phyloP scores from a whole-genome alignment of 2,797 vertebrate species.

The Parambassis ranga region DNA sequence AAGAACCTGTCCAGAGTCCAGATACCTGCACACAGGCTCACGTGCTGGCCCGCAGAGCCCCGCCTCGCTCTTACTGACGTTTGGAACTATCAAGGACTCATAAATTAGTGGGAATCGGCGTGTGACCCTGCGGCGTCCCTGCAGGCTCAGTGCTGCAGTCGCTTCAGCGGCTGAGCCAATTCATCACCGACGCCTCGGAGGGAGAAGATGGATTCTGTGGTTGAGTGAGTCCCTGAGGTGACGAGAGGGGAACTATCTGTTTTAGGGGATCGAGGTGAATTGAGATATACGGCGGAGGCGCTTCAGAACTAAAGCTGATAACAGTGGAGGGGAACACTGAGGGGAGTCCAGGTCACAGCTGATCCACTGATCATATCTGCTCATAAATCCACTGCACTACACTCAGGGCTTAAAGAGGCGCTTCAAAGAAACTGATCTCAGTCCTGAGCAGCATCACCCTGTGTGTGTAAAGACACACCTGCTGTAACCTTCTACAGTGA shows the following conservation, averaged over 20 bases:
- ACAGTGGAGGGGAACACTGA: rapidly evolving
- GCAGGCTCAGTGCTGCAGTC: neutral
- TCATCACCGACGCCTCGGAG: constrained; percentile 27
- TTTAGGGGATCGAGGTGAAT: neutral
- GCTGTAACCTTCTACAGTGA: too few species aligned
- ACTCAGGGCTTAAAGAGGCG: neutral
- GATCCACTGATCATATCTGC: neutral
- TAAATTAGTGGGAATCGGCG: neutral
- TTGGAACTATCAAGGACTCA: neutral
- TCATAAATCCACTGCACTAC: neutral
- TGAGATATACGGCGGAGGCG: neutral
- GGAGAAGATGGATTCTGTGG: constrained; percentile 7
- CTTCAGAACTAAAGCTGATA: rapidly evolving
- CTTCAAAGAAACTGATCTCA: too few species aligned
- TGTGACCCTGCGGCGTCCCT: neutral
- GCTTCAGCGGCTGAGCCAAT: neutral
- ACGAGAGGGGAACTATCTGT: constrained; percentile 6
- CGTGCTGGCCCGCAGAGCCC: too few species aligned
- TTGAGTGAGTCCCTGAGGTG: neutral
- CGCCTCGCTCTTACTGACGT: neutral
- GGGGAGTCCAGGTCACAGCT: neutral
- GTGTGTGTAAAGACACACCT: too few species aligned
- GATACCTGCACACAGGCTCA: too few species aligned
- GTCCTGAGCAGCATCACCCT: too few species aligned
- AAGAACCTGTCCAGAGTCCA: too few species aligned